Conservation (phyloP, 2,113 vertebrate species). For the Ardeotis arabs region DNA sequence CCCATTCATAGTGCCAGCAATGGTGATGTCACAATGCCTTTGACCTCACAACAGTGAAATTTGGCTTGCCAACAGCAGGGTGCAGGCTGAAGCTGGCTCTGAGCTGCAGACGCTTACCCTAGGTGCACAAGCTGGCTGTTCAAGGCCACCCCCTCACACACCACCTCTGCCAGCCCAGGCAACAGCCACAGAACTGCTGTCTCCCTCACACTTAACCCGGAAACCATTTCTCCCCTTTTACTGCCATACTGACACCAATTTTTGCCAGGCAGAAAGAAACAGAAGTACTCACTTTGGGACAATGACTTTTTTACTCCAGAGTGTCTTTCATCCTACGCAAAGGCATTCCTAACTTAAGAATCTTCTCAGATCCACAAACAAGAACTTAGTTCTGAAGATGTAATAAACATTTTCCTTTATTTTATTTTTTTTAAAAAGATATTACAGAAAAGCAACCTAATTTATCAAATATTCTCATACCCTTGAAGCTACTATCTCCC, state of each 20-base stretch:
- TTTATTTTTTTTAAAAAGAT: background rate
- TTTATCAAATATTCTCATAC: background rate
- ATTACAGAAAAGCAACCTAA: background rate
- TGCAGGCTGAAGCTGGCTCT: background rate
- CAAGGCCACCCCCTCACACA: background rate
- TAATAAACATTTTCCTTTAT: background rate
- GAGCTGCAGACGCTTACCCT: background rate
- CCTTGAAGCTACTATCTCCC: background rate
- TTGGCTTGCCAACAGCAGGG: background rate
- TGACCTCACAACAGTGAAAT: background rate
- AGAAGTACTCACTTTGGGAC: background rate
- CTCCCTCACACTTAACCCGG: background rate
- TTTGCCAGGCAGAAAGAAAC: background rate
- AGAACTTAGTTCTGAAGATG: background rate
- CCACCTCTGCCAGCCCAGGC: background rate
- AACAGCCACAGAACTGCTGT: background rate
- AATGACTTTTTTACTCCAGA: background rate
- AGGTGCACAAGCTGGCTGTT: background rate
- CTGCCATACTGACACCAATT: background rate
- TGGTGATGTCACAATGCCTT: background rate
- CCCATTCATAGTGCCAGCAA: rapidly evolving
- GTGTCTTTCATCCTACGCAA: background rate
- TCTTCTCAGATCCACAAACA: background rate
- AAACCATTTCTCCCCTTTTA: background rate
- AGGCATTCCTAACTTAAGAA: background rate